phyloP scores from a whole-genome alignment of 2,888 invertebrate species.

The Drosophila kuntzei region DNA sequence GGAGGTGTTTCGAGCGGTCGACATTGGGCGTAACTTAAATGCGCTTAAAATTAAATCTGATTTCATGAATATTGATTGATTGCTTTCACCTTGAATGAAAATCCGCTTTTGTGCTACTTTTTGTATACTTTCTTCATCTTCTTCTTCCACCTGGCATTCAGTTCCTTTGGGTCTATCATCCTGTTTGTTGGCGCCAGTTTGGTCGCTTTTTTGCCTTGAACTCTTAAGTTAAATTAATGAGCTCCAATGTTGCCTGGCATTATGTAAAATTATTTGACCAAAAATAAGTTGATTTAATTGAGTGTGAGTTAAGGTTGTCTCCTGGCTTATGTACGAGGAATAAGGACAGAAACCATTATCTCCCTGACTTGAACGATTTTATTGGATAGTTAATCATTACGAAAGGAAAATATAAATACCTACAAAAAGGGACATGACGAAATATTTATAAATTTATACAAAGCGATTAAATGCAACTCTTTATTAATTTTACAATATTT shows the following conservation, averaged over 20 bases:
- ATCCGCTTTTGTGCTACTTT: constrained; percentile 79
- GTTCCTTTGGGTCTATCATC: constrained; percentile 31
- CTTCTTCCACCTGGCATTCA: constrained; percentile 57
- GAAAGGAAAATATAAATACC: constrained; percentile 19
- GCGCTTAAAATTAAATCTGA: constrained; percentile 81
- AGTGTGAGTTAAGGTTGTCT: constrained; percentile 60
- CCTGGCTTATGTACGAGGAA: constrained; percentile 40
- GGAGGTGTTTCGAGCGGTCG: constrained; percentile 16
- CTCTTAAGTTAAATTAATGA: constrained; percentile 80
- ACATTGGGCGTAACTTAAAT: constrained; percentile 68
- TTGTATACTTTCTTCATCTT: constrained; percentile 38
- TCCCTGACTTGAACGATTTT: constrained; percentile 49
- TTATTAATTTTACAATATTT: constrained; percentile 5
- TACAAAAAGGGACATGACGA: constrained; percentile 2
- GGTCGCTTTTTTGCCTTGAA: constrained; percentile 45
- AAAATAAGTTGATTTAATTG: constrained; percentile 79
- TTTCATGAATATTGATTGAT: constrained; percentile 82
- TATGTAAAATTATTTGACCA: constrained; percentile 80
- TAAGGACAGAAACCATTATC: constrained; percentile 11
- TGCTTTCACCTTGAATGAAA: constrained; percentile 82
- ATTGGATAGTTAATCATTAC: constrained; percentile 51
- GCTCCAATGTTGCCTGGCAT: constrained; percentile 58
- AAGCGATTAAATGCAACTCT: neutral
- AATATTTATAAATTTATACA: neutral
- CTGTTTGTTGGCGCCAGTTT: constrained; percentile 31